Conservation (phyloP, 2,888 invertebrate species). For the Aquatica leii region DNA sequence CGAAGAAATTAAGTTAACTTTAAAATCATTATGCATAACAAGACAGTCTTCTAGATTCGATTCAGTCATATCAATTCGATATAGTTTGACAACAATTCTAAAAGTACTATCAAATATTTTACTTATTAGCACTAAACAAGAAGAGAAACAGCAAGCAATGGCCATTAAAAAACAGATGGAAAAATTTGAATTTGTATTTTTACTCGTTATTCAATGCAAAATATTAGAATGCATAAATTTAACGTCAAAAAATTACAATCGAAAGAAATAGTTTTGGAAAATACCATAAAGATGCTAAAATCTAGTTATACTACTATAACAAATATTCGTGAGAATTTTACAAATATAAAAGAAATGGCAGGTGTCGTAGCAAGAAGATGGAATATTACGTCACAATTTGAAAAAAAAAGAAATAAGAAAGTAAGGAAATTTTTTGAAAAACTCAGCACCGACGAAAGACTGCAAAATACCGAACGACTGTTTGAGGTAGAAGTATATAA, state of each 20-base stretch:
- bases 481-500: neutral
- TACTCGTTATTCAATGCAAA: neutral
- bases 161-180: neutral
- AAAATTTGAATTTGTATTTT: neutral
- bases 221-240: neutral
- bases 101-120: neutral
- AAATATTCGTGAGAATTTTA: no score
- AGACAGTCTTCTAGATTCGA: no score
- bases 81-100: neutral
- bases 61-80: no score
- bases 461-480: neutral
- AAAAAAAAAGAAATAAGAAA: neutral
- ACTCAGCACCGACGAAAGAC: neutral
- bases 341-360: no score
- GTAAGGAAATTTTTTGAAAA: neutral
- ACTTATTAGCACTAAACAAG: neutral
- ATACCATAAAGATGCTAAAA: neutral
- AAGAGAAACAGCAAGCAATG: neutral
- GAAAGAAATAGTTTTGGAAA: neutral
- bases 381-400: neutral
- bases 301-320: neutral
- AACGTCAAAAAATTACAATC: neutral
- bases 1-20: no score
- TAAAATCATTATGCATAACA: no score
- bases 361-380: neutral